These are phyloP conservation scores for Anthoscopus minutus DNA, from an alignment of 2,113 vertebrate genomes.

Conservation along the genomic window DNA sequence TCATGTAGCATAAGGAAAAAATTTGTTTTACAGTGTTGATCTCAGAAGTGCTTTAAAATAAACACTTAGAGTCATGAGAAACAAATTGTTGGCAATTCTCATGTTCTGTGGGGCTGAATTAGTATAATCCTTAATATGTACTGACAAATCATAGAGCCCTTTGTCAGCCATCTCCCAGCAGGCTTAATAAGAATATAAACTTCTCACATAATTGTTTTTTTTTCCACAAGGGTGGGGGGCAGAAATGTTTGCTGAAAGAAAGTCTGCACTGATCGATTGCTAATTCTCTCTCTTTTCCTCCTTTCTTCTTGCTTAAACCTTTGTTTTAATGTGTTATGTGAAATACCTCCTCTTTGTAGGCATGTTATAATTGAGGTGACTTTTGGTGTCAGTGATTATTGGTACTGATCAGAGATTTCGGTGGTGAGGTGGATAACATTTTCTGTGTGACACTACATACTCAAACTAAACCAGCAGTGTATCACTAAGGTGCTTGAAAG, in stretches of 20 bases:
- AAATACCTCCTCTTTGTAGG: not conserved
- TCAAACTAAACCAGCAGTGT: not conserved
- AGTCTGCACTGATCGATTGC: not conserved
- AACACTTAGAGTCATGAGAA: not conserved
- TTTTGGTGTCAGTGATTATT: not conserved
- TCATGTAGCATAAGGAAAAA: not conserved
- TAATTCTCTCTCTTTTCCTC: not conserved
- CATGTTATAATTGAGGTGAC: not conserved
- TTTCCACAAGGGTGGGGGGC: not conserved
- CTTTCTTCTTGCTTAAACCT: not conserved
- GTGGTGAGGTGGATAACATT: not conserved
- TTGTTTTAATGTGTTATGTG: not conserved
- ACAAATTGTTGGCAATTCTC: not conserved
- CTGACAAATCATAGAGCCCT: not conserved
- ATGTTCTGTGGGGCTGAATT: not conserved
- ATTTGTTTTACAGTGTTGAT: not conserved
- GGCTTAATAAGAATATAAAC: not conserved
- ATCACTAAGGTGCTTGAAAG: not conserved
- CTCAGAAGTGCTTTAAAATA: not conserved
- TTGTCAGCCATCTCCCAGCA: not conserved
- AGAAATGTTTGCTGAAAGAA: not conserved
- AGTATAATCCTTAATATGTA: not conserved
- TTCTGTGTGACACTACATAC: not conserved
- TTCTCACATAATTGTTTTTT: not conserved
- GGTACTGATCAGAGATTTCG: not conserved